phyloP scores from a whole-genome alignment of 2,113 vertebrate genomes.

The Gallinago undulata region DNA sequence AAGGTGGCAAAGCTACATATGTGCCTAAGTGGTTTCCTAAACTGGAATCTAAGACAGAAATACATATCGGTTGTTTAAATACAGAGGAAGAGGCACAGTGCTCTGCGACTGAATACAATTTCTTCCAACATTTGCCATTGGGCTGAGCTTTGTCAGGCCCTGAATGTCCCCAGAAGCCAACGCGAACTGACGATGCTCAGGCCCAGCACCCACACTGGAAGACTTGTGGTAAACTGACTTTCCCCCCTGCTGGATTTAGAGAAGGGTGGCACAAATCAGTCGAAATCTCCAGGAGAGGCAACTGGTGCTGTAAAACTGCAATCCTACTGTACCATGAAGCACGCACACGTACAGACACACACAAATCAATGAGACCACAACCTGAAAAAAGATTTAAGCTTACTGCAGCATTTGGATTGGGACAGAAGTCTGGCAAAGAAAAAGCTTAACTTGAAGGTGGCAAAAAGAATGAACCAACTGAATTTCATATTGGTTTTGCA shows the following conservation, averaged over 20 bases:
- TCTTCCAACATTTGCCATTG: neutral
- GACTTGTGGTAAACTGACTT: neutral
- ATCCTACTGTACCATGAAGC: neutral
- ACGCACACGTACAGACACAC: neutral
- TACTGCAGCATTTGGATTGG: accelerated
- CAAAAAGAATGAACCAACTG: neutral
- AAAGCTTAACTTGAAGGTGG: neutral
- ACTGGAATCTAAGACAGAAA: neutral
- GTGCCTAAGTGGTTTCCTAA: neutral
- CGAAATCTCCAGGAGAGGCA: neutral
- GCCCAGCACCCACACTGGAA: neutral
- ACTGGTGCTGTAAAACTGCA: neutral
- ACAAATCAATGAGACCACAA: neutral
- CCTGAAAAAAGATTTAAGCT: neutral
- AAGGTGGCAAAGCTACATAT: neutral
- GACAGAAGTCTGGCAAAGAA: neutral
- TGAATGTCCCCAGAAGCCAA: neutral
- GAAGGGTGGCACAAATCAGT: neutral
- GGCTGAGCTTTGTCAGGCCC: neutral
- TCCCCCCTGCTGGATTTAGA: accelerated
- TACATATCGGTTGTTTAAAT: neutral
- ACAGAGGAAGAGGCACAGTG: neutral
- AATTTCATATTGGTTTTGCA: neutral
- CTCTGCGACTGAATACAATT: neutral
- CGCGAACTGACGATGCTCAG: neutral